Percentiles rank a stretch among this genome's conserved stretches.
Conservation (phyloP, 2,113 vertebrate species). For the Anas platyrhynchos region DNA sequence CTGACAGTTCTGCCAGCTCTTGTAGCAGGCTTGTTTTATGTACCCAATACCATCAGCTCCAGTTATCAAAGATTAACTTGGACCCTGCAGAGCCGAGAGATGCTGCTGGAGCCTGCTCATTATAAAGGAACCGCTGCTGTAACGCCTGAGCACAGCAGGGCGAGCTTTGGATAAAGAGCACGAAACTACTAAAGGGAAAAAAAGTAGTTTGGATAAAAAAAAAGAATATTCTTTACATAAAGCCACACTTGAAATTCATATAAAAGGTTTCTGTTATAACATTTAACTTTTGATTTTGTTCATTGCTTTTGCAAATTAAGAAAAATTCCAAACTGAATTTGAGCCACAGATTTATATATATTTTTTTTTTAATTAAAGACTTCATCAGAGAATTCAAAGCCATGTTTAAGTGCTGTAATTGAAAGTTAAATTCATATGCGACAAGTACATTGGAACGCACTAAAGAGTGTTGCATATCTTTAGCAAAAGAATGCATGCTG, state of each 20-base stretch:
- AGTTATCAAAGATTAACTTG: neutral
- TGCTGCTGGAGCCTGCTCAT: neutral
- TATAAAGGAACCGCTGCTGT: neutral
- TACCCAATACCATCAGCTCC: neutral
- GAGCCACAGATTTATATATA: neutral
- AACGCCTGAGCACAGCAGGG: neutral
- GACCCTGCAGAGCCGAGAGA: fast-evolving
- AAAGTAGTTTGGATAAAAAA: neutral
- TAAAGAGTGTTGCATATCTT: fast-evolving
- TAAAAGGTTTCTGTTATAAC: neutral
- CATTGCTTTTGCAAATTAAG: neutral
- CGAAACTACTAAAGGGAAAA: neutral
- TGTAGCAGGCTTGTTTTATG: neutral
- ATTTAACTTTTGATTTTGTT: neutral
- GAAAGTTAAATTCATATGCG: neutral
- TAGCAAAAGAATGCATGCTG: fast-evolving
- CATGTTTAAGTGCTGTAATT: neutral
- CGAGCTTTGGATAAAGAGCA: neutral
- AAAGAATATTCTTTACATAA: neutral
- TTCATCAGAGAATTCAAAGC: neutral
- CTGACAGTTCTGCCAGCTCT: neutral
- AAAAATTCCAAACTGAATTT: neutral
- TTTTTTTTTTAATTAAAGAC: neutral
- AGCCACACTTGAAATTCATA: neutral
- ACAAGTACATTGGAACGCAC: neutral